phyloP scores from a whole-genome alignment of 2,888 invertebrate species.

The Spodoptera littoralis region DNA sequence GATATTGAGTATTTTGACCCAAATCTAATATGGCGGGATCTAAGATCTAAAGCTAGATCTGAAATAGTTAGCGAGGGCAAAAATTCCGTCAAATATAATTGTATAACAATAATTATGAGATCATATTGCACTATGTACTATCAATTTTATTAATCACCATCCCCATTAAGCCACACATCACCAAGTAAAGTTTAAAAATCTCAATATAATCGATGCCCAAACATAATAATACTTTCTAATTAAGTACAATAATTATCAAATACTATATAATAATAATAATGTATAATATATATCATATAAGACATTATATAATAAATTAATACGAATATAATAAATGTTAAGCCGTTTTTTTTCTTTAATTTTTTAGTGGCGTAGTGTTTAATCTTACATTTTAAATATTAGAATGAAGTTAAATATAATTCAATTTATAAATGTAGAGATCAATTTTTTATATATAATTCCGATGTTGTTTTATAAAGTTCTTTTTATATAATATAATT shows the following conservation, averaged over 20 bases:
- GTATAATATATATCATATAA: slow-evolving; percentile 41
- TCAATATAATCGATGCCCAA: slow-evolving; percentile 55
- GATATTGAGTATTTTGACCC: too few relatives aligned
- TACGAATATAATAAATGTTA: slow-evolving; percentile 54
- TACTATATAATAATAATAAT: slow-evolving; percentile 46
- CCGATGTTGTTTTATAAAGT: background rate
- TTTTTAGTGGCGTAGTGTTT: slow-evolving; percentile 40
- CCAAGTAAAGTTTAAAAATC: slow-evolving; percentile 39
- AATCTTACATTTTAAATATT: slow-evolving; percentile 27
- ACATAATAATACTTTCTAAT: slow-evolving; percentile 52
- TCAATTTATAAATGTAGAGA: too few relatives aligned
- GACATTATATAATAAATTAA: slow-evolving; percentile 59
- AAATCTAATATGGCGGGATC: too few relatives aligned
- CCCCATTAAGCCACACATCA: background rate
- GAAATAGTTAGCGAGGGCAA: too few relatives aligned
- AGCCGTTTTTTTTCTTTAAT: slow-evolving; percentile 45
- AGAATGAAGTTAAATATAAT: too few relatives aligned
- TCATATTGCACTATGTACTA: background rate
- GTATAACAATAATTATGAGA: background rate
- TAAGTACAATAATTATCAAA: slow-evolving; percentile 68
- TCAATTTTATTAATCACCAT: slow-evolving; percentile 16
- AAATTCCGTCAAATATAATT: too few relatives aligned
- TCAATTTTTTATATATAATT: too few relatives aligned
- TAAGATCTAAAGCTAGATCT: too few relatives aligned
- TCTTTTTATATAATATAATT: background rate